Evolutionary conservation across 2,888 invertebrate species (phyloP), one percentile per base, ranked within the genome.

Genomic region (Melolontha melolontha): DNA sequence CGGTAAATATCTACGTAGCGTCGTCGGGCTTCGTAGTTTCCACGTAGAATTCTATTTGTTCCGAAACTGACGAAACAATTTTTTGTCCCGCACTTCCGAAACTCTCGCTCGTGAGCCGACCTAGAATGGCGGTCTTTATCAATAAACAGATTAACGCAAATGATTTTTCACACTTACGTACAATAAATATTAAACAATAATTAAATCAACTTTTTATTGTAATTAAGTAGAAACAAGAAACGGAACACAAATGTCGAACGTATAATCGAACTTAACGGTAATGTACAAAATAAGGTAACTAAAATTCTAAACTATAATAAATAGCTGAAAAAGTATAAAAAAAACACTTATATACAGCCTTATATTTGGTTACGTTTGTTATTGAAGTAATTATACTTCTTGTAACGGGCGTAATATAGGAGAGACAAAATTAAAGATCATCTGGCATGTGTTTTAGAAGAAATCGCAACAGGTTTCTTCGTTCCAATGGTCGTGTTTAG

Each of bases 401-500:
- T 72, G 39, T 70, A 74, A 52, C 74, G 73, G 52, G 71, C 71
- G 40, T 71, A 69, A 66, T 74, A 74, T 64, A 72, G 72, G 39
- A 75, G 71, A 62, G 70, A 70, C 12, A 73, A 44, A 42, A 75
- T 72, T 68, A 76, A 74, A 72, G 75, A 76, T 76, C 76, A 76
- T 75, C 76, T 74, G 34, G 8, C 59, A 8, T 62, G 59, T 14
- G 27, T 8, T 67, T 71, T 65, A 17, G 62, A 29, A 29, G 70
- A 12, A 12, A 51, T 64, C 11, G 67, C 14, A 22, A 44, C 11
- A 12, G 54, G 52, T 40, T 66, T 70, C n/a, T 59, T 62, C 41
- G 81, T 79, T 27, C 85, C 83, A 71, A 87, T 86, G 6, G 87
- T 86, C 75, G 87, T 87, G 64, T 90, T 89, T 79, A 94, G 92